These are phyloP conservation scores for Drosophila murphyi DNA, from an alignment of 1,140 invertebrate genomes.

Conservation along the genomic window DNA sequence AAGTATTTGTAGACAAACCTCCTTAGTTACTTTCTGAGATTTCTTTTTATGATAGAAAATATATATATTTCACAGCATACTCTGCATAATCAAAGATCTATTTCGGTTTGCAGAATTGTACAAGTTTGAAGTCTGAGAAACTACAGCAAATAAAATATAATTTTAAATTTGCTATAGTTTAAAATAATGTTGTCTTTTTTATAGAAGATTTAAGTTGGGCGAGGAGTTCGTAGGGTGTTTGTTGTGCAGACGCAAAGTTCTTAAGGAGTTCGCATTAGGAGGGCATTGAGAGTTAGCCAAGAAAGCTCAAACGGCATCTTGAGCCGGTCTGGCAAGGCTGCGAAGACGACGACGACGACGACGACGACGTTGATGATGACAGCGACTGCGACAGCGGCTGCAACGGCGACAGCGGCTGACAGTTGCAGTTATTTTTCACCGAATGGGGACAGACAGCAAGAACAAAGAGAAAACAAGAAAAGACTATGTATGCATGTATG, in stretches of 20 bases:
- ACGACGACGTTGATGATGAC: background rate
- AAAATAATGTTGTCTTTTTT: background rate
- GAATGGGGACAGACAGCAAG: constrained; percentile 75
- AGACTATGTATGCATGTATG: constrained; percentile 53
- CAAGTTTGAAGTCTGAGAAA: too few relatives aligned
- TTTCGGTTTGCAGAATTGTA: too few relatives aligned
- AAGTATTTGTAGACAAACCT: too few relatives aligned
- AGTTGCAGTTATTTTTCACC: constrained; percentile 81
- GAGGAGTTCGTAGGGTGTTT: background rate
- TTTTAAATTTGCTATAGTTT: too few relatives aligned
- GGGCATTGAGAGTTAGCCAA: background rate
- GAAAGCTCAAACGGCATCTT: background rate
- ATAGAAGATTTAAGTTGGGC: background rate
- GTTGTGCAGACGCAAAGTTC: background rate
- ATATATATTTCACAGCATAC: too few relatives aligned
- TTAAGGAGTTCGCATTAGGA: background rate
- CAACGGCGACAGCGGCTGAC: constrained; percentile 59
- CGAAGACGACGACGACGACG: background rate
- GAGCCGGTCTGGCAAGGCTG: constrained; percentile 41
- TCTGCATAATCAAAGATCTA: too few relatives aligned
- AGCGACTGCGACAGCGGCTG: background rate
- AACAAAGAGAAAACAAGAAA: constrained; percentile 82
- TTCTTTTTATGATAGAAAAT: background rate
- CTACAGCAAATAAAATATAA: too few relatives aligned
- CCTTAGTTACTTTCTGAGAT: background rate